Conservation (phyloP, 1,140 invertebrate species). For the Batillaria attramentaria region DNA sequence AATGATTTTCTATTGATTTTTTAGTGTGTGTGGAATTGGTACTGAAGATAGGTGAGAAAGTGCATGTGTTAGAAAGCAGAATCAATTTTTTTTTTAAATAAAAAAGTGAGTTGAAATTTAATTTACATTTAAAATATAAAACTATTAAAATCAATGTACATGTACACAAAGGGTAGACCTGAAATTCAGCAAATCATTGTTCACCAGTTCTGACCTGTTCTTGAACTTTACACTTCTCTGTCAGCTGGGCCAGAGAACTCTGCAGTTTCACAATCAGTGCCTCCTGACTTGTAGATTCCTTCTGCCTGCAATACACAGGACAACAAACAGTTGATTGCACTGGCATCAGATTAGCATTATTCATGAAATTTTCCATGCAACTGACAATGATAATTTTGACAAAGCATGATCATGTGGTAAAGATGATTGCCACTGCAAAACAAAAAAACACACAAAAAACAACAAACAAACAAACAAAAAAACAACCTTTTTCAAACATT, state of each 20-base stretch:
- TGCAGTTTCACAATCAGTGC: slow-evolving; percentile 59
- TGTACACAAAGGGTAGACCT: too few relatives aligned
- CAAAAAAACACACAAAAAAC: not conserved
- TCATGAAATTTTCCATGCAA: too few relatives aligned
- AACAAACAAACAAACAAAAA: not conserved
- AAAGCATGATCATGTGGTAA: not conserved
- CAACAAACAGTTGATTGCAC: too few relatives aligned
- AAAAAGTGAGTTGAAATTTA: too few relatives aligned
- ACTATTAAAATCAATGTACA: too few relatives aligned
- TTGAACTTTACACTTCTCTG: slow-evolving; percentile 56
- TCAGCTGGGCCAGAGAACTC: slow-evolving; percentile 57
- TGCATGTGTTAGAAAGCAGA: not conserved
- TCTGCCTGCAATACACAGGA: slow-evolving; percentile 51
- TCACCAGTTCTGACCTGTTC: slow-evolving; percentile 54
- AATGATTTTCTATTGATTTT: too few relatives aligned
- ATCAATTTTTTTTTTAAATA: slow-evolving; percentile 51
- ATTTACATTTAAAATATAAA: too few relatives aligned
- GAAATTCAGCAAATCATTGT: too few relatives aligned
- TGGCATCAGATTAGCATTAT: too few relatives aligned
- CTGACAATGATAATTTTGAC: too few relatives aligned
- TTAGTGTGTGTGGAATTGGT: too few relatives aligned
- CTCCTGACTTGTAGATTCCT: slow-evolving; percentile 61
- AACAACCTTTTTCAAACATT: not conserved
- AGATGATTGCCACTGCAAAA: not conserved
- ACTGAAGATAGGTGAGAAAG: too few relatives aligned